These are phyloP conservation scores for Bombus breviceps DNA, from an alignment of 1,140 invertebrate species.

Conservation along the genomic window DNA sequence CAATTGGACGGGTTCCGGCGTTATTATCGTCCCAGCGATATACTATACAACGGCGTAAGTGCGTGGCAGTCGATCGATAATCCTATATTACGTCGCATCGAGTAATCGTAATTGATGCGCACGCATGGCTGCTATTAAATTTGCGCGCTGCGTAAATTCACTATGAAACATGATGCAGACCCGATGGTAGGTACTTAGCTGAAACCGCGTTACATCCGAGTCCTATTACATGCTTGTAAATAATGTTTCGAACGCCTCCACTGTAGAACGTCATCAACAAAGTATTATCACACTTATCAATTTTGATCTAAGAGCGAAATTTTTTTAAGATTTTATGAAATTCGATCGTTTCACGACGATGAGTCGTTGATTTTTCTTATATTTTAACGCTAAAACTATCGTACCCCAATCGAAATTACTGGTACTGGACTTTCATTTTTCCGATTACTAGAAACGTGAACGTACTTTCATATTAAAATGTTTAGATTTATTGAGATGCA, in stretches of 20 bases:
- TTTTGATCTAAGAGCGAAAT: too few species aligned
- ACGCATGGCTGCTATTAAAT: constrained; percentile 52
- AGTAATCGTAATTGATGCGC: constrained; percentile 62
- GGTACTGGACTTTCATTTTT: too few species aligned
- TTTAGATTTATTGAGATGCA: too few species aligned
- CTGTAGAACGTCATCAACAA: too few species aligned
- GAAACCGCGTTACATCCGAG: constrained; percentile 4
- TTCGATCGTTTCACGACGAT: too few species aligned
- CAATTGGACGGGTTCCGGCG: constrained; percentile 50
- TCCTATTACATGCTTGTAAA: constrained; percentile 7
- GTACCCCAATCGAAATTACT: too few species aligned
- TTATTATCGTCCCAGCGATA: constrained; percentile 38
- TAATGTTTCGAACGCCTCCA: neutral
- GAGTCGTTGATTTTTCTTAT: too few species aligned
- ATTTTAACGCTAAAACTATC: too few species aligned
- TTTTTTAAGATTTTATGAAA: too few species aligned
- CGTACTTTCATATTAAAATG: too few species aligned
- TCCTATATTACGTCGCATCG: constrained; percentile 49
- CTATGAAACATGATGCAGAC: constrained; percentile 40
- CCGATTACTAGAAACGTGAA: too few species aligned
- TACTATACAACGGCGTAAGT: neutral
- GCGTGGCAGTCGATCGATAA: constrained; percentile 42
- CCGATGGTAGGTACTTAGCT: constrained; percentile 21
- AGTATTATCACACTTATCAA: too few species aligned
- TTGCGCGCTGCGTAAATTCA: constrained; percentile 45